phyloP scores from a whole-genome alignment of 2,113 vertebrate species.

The Carassius carassius region DNA sequence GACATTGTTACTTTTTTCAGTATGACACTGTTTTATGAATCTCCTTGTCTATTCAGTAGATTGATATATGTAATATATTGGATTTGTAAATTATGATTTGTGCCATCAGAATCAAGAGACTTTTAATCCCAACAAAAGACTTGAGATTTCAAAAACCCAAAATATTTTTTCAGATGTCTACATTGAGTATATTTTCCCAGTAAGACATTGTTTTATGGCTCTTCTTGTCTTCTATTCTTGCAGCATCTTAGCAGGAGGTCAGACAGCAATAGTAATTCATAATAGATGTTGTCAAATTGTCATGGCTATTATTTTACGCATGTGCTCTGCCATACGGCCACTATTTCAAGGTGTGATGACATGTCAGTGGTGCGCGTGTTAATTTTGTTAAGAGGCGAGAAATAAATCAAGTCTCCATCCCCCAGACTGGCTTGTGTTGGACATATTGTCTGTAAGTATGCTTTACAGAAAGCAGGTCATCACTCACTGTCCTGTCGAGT shows the following conservation, averaged over 20 bases:
- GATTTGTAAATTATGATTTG: neutral
- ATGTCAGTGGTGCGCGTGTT: conserved; percentile 54
- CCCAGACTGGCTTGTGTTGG: conserved; percentile 1
- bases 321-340: conserved; percentile 52
- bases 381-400: conserved; percentile 71
- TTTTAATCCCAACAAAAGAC: neutral
- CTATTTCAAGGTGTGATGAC: conserved; percentile 58
- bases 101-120: neutral
- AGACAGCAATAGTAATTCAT: conserved; percentile 52
- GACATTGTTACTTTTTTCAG: neutral
- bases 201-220: conserved; percentile 53
- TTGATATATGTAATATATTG: neutral
- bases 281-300: conserved; percentile 65
- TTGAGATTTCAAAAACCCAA: neutral
- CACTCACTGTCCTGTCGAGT: conserved; percentile 40
- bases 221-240: conserved; percentile 24
- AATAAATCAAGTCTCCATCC: conserved; percentile 65
- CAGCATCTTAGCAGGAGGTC: conserved; percentile 32
- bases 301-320: conserved; percentile 63
- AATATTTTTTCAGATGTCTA: neutral
- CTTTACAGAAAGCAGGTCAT: conserved; percentile 36
- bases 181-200: neutral
- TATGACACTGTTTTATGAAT: neutral
- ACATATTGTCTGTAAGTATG: conserved; percentile 23
- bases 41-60: neutral